Evolutionary conservation across 2,797 vertebrate genomes (phyloP).

Genomic region (Clarias fuscus): DNA sequence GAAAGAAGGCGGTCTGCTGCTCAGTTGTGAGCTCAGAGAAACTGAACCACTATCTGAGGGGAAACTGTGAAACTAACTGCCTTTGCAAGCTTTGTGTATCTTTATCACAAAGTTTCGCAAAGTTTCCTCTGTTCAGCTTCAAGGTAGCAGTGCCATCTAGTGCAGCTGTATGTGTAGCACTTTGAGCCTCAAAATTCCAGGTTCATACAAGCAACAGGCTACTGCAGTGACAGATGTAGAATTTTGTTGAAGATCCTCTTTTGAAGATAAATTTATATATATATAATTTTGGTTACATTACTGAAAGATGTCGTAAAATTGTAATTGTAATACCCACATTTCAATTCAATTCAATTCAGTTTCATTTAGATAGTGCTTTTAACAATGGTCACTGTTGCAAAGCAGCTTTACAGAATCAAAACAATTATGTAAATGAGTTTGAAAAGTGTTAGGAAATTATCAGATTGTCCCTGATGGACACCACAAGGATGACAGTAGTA

Average conservation of each 20-base stretch:
- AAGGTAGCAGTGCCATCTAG: conserved; percentile 34
- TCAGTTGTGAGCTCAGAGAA: neutral
- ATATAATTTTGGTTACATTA: neutral
- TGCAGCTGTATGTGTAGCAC: neutral
- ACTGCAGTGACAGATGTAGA: neutral
- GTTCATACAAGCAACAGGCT: neutral
- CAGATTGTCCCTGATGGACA: no score
- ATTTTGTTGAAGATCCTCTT: neutral
- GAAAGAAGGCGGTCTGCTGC: neutral
- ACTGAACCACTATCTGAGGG: neutral
- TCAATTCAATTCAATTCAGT: no score
- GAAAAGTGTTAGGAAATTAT: no score
- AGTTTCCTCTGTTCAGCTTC: neutral
- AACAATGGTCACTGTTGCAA: no score
- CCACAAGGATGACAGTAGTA: no score
- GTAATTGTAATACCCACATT: no score
- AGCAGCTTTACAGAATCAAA: no score
- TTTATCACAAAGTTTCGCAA: neutral
- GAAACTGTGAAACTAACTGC: neutral
- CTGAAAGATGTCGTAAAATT: no score
- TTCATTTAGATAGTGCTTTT: no score
- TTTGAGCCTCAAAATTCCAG: neutral
- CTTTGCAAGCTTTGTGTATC: neutral
- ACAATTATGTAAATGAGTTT: no score
- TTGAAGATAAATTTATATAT: neutral